Evolutionary conservation across 2,888 invertebrate species (phyloP).

Genomic region (Pyrrhia umbra): DNA sequence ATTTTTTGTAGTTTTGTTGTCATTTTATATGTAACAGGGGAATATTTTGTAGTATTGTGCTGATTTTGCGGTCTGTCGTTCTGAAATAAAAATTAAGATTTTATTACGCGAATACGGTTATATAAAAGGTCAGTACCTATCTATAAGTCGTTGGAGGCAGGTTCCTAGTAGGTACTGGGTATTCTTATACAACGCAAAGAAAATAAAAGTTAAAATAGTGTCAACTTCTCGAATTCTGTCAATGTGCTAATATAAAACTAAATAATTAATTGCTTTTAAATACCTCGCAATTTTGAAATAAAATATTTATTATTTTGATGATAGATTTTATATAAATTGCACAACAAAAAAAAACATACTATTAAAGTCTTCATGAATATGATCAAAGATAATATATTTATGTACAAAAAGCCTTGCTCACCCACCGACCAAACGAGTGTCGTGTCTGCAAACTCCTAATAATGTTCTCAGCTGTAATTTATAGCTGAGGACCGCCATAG

Average conservation of each 20-base stretch:
- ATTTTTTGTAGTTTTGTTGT: slow-evolving; percentile 23
- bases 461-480: slow-evolving; percentile 58
- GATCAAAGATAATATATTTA: slow-evolving; percentile 29
- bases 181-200: no score
- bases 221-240: no score
- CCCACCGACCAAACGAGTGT: slow-evolving; percentile 25
- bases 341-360: neutral
- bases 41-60: neutral
- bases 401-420: slow-evolving; percentile 26
- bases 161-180: no score
- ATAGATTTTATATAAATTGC: no score
- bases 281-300: no score
- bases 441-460: slow-evolving; percentile 55
- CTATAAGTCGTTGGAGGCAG: no score
- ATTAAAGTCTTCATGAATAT: slow-evolving; percentile 14
- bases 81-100: neutral
- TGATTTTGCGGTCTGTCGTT: slow-evolving; percentile 7
- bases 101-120: no score
- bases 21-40: slow-evolving; percentile 31
- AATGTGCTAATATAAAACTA: no score
- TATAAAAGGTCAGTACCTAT: no score
- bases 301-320: no score
- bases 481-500: slow-evolving; percentile 51
- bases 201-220: no score
- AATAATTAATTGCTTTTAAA: no score